Base-by-base conservation (phyloP, 2,888 invertebrate species). In the Mesodorylaimus sp. region DNA sequence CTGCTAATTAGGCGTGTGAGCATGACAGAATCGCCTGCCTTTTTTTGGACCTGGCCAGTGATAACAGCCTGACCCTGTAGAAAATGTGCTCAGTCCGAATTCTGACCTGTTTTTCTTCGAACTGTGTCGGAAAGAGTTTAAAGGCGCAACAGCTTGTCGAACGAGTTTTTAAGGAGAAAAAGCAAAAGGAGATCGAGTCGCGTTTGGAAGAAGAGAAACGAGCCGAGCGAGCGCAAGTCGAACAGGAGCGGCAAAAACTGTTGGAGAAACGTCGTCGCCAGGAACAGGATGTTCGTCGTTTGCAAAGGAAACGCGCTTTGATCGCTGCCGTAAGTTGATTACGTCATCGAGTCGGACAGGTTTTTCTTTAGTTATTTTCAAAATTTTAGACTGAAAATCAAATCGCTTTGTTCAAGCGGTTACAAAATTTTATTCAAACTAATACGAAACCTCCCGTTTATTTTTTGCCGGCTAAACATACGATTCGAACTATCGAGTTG, bases 201-300 rank as follows among this genome's bases (percentile, higher is more conserved):
- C 86, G 88, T 68, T 77, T 95, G 52, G 93, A 95, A 65, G 84
- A 87, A 63, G 85, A 84, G 62, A 85, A 85, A 50, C 76, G 81
- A 49, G 75, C 79, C 61, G 87, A 91, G 64, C 82, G 81, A 56
- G 87, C 86, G 63, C 79, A 83, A 65, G 74, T 87, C 48, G 80
- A 79, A 59, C 76, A 77, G 56, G 86, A 89, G 67, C 75, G 85
- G 32, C 80, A 83, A 63, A 80, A 82, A 53, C 70, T 93, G 54
- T 86, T 89, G 68, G 75, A 79, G 29, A 83, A 83, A 58, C 74
- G 88, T 52, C 83, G 84, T 64, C 77, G 81, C 57, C 84, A 88
- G 66, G 83, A 91, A 66, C 77, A 80, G 1, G 84, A 86, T 66
- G 84, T 95, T 50, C 79, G 81, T 61, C 78, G 81, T 48, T 73